Conservation (phyloP, 2,113 vertebrate species). For the Platysternon megacephalum region DNA sequence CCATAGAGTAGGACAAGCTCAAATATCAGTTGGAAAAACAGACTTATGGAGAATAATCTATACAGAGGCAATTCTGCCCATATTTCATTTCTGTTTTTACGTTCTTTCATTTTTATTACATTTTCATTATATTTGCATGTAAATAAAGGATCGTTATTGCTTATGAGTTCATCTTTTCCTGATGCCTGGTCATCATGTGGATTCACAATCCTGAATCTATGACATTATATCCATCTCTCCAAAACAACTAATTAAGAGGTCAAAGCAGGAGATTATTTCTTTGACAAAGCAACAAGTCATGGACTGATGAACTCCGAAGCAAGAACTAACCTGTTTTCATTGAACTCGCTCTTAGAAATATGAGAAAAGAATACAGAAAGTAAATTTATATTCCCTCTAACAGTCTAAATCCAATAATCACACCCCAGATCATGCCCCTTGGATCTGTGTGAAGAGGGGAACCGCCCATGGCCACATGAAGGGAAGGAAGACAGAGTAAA, state of each 20-base stretch:
- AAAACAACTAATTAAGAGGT: not conserved
- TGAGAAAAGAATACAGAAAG: too few species aligned
- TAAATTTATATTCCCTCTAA: too few species aligned
- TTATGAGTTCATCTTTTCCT: not conserved
- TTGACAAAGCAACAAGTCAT: not conserved
- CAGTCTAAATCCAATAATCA: too few species aligned
- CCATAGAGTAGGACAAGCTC: fast-evolving
- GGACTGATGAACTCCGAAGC: not conserved
- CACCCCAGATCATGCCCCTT: too few species aligned
- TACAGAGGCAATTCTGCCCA: not conserved
- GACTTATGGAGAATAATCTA: not conserved
- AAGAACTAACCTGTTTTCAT: not conserved
- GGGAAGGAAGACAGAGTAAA: fast-evolving
- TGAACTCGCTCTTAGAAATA: too few species aligned
- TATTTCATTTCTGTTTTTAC: not conserved
- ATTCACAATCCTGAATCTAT: not conserved
- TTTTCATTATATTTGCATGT: not conserved
- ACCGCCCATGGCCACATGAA: fast-evolving
- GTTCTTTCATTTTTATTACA: not conserved
- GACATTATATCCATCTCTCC: not conserved
- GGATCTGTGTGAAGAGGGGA: too few species aligned
- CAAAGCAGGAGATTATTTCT: not conserved
- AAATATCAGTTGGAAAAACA: not conserved
- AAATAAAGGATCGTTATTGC: not conserved
- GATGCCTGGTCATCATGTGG: not conserved